Evolutionary conservation across 2,113 vertebrate species (phyloP), one percentile per base, ranked within the genome.

Genomic region (Alaudala cheleensis): DNA sequence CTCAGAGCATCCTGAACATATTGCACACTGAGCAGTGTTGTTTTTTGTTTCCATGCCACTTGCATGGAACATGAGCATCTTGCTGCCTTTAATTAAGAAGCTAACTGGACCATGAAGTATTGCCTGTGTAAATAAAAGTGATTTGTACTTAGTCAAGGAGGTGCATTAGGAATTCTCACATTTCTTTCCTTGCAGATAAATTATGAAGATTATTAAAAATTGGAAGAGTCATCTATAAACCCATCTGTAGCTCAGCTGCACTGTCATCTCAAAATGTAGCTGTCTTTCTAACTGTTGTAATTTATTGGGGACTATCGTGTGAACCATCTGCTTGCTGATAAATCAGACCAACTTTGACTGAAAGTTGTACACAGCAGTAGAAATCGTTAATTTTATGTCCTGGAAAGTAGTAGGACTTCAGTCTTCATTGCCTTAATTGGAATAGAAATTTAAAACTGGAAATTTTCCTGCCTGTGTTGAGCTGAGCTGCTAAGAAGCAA

Each of bases 1-100:
- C 88, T 86, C 85, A 93, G 80, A 96, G 86, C 88, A 90, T 89
- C 91, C 94, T 93, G 78, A 98, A 97, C 93, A 95, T 92, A 95
- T 79, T 97, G 95, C 93, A 97, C 97, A 87, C 96, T 81, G 94
- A 97, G 94, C 91, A 87, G 94, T 97, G 91, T 37, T 37, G 37
- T 8, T 8, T 37, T 34, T 79, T 53, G 97, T 97, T 97, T 97
- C 97, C 81, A 67, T 90, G 96, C 96, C 92, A 91, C 86, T 97
- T 98, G 96, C 87, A 96, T 97, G 95, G 97, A 98, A 97, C 96
- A 95, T 74, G 96, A 98, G 95, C 97, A 97, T 97, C 97, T 97
- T 97, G 97, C 98, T 98, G 98, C 97, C 98, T 98, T 98, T 98
- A 98, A 99, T 99, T 98, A 99, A 98, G 97, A 98, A 98, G 98